phyloP scores from a whole-genome alignment of 2,797 vertebrate species.

The Manis javanica region DNA sequence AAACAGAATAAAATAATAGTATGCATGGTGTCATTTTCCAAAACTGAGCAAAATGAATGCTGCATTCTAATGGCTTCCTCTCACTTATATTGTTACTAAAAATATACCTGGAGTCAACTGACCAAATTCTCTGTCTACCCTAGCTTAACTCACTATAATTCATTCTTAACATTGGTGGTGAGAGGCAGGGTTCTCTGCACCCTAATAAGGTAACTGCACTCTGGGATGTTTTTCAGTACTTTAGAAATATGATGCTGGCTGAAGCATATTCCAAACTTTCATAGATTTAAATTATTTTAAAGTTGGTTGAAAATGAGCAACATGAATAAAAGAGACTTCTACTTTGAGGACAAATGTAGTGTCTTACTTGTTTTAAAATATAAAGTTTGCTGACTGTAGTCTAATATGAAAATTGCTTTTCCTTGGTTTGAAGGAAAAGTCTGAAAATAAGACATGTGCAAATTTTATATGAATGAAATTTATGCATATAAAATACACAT shows the following conservation, averaged over 20 bases:
- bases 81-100: neutral
- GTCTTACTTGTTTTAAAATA: slow-evolving; percentile 54
- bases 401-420: slow-evolving; percentile 32
- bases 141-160: neutral
- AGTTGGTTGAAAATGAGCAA: slow-evolving; percentile 9
- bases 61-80: neutral
- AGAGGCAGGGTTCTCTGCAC: neutral
- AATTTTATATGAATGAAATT: slow-evolving; percentile 29
- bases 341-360: neutral
- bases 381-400: neutral
- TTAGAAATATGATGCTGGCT: neutral
- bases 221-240: neutral
- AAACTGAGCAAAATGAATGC: too few species aligned
- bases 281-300: neutral
- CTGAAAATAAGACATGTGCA: neutral
- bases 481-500: neutral
- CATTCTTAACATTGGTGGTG: neutral
- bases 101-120: neutral
- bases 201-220: neutral
- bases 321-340: neutral
- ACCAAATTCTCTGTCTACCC: neutral
- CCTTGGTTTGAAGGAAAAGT: slow-evolving; percentile 43
- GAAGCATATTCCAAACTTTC: neutral
- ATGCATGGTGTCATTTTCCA: neutral
- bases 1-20: neutral